Conservation (phyloP, 2,888 invertebrate genomes). For the Yponomeuta plumbellus region DNA sequence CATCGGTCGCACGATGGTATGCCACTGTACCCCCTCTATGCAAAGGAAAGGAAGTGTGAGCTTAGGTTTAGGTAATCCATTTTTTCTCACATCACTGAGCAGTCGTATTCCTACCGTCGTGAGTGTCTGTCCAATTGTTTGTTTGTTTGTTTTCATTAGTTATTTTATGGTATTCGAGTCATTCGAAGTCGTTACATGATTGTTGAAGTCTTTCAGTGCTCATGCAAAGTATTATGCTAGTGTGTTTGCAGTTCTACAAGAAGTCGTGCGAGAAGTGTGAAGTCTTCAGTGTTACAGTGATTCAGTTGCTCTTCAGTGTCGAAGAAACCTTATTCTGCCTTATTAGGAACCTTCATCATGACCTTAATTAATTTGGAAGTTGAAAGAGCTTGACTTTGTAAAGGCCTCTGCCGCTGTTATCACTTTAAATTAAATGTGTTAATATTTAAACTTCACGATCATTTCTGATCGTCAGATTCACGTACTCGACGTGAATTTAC, state of each 20-base stretch:
- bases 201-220: background rate
- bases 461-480: too few species aligned
- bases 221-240: background rate
- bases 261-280: too few species aligned
- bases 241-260: background rate
- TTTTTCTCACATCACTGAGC: constrained; percentile 40
- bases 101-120: constrained; percentile 40
- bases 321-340: too few species aligned
- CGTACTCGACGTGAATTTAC: too few species aligned
- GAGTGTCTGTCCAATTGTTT: constrained; percentile 31
- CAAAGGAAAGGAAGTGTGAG: constrained; percentile 41
- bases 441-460: too few species aligned
- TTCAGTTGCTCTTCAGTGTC: too few species aligned
- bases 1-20: background rate
- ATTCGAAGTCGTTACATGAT: background rate
- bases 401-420: too few species aligned
- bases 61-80: constrained; percentile 45
- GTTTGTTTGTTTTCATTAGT: constrained; percentile 4
- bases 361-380: too few species aligned
- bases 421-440: too few species aligned
- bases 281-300: too few species aligned
- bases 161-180: background rate
- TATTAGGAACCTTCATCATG: too few species aligned
- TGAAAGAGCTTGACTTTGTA: too few species aligned
- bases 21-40: constrained; percentile 9